Conservation (phyloP, 2,888 invertebrate genomes). For the Hirtodrosophila duncani region DNA sequence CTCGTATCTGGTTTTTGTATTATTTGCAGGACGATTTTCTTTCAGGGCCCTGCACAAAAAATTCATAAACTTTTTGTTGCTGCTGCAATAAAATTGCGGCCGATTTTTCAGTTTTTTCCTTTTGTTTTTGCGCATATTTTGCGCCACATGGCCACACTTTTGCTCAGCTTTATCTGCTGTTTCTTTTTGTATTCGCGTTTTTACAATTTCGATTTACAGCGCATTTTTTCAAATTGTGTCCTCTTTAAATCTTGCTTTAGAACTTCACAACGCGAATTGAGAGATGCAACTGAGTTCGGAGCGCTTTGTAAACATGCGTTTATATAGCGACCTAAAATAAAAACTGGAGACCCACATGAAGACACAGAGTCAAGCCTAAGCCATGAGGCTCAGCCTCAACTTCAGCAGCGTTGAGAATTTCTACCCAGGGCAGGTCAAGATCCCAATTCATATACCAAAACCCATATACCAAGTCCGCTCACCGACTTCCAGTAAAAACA, state of each 20-base stretch:
- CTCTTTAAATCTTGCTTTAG: conserved; percentile 6
- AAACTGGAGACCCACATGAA: conserved; percentile 61
- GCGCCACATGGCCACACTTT: conserved; percentile 61
- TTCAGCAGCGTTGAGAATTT: conserved; percentile 11
- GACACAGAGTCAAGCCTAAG: conserved; percentile 42
- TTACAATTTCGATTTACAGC: conserved; percentile 43
- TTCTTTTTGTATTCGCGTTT: conserved; percentile 38
- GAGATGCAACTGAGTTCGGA: conserved; percentile 57
- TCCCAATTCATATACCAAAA: conserved; percentile 17
- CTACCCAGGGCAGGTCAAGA: conserved; percentile 39
- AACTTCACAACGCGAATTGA: conserved; percentile 45
- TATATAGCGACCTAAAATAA: conserved; percentile 71
- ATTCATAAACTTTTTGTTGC: conserved; percentile 62
- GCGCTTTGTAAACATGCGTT: conserved; percentile 61
- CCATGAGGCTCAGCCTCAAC: too few relatives aligned
- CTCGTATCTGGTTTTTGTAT: conserved; percentile 10
- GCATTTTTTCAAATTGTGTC: neutral
- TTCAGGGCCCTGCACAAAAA: conserved; percentile 73
- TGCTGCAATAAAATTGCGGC: conserved; percentile 66
- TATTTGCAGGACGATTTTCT: conserved; percentile 70
- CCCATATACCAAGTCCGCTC: too few relatives aligned
- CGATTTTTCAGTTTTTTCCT: conserved; percentile 49
- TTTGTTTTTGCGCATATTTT: conserved; percentile 69
- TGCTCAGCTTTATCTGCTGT: too few relatives aligned
- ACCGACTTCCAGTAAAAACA: too few relatives aligned